Evolutionary conservation across 2,113 vertebrate genomes (phyloP).

Genomic region (Lagopus leucura): DNA sequence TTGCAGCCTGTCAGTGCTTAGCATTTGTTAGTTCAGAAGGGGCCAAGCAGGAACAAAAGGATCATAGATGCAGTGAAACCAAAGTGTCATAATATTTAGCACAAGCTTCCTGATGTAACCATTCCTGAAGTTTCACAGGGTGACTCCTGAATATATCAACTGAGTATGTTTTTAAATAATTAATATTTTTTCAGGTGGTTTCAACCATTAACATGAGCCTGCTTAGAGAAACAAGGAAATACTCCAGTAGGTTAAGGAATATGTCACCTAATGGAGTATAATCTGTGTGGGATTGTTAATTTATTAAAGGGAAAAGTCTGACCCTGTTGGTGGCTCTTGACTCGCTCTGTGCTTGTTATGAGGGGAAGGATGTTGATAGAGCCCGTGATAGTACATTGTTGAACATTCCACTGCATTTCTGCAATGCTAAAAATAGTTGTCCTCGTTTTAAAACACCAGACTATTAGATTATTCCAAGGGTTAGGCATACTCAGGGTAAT

Average conservation of each 20-base stretch:
- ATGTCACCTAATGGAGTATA: background rate
- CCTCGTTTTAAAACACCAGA: conserved; percentile 46
- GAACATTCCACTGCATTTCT: conserved; percentile 65
- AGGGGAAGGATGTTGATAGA: background rate
- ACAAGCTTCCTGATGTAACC: background rate
- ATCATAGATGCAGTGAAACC: background rate
- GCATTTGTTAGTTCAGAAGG: background rate
- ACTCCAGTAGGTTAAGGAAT: background rate
- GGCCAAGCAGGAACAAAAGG: background rate
- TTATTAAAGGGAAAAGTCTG: background rate
- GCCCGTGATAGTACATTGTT: background rate
- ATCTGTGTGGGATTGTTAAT: background rate
- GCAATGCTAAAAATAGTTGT: conserved; percentile 65
- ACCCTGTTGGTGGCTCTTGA: background rate
- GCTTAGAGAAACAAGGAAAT: background rate
- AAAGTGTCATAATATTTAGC: background rate
- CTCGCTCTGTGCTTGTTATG: background rate
- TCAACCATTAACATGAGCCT: background rate
- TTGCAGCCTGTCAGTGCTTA: background rate
- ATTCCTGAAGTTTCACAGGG: background rate
- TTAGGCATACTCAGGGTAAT: conserved; percentile 30
- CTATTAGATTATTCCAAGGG: conserved; percentile 55
- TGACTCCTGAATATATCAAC: background rate
- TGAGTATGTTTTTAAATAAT: background rate
- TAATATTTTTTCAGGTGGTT: background rate